Percentiles rank a stretch among this genome's conserved stretches.
Conservation (phyloP, 1,140 invertebrate genomes). For the Pogonognathellus flavescens region DNA sequence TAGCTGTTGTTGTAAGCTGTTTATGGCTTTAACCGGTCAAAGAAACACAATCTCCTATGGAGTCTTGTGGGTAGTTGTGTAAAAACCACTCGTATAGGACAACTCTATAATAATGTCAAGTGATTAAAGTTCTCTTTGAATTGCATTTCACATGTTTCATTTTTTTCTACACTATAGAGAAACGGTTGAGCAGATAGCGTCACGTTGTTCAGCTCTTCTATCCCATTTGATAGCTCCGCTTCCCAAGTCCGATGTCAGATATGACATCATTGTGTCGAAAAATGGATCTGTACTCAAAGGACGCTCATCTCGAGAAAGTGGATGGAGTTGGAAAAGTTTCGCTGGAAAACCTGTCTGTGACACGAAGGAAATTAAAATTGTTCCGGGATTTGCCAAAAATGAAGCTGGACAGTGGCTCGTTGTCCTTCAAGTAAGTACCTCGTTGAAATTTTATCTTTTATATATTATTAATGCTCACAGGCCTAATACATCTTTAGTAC, state of each 20-base stretch:
- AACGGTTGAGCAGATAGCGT: conserved; percentile 63
- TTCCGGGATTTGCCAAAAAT: conserved; percentile 66
- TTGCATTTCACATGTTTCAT: not conserved
- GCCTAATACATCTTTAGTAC: no score
- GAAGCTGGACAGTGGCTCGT: conserved; percentile 66
- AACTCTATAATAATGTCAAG: no score
- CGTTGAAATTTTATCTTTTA: no score
- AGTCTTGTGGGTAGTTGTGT: no score
- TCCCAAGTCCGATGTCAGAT: conserved; percentile 65
- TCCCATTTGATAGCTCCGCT: conserved; percentile 66
- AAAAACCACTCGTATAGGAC: no score
- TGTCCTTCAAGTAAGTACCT: conserved; percentile 63
- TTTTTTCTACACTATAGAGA: conserved; percentile 57
- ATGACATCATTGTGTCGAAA: conserved; percentile 61
- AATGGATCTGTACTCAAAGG: conserved; percentile 53
- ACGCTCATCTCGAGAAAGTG: conserved; percentile 21
- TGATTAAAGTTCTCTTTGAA: not conserved
- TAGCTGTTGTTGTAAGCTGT: no score
- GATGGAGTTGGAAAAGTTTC: conserved; percentile 65
- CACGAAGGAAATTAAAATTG: conserved; percentile 64
- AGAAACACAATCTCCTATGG: no score
- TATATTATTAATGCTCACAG: no score
- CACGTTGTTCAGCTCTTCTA: conserved; percentile 63
- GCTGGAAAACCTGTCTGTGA: conserved; percentile 65
- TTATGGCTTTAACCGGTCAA: no score